These are phyloP conservation scores for Tinea pellionella DNA, from an alignment of 2,888 invertebrate species.

Conservation along the genomic window DNA sequence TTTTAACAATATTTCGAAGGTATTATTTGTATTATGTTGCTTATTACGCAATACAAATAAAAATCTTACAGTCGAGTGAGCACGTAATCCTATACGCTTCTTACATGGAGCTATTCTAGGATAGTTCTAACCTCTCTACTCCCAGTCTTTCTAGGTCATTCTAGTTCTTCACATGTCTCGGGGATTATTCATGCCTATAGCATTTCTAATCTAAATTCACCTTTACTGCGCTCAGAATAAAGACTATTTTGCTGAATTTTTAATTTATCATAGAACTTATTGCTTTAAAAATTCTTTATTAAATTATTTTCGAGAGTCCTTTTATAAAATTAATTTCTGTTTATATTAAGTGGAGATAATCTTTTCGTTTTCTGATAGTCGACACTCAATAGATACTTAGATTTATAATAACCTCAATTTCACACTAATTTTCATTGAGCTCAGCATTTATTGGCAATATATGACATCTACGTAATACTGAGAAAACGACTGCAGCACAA, in stretches of 20 bases:
- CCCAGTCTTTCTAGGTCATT: constrained; percentile 4
- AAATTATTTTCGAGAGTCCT: too few relatives aligned
- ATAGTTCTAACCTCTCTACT: neutral
- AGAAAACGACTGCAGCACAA: neutral
- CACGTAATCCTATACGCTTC: neutral
- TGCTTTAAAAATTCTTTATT: too few relatives aligned
- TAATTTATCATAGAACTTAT: too few relatives aligned
- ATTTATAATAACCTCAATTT: neutral
- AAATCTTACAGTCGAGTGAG: neutral
- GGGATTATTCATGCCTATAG: neutral
- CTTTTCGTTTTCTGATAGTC: too few relatives aligned
- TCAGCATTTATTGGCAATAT: neutral
- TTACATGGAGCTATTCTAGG: neutral
- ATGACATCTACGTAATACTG: neutral
- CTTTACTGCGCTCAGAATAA: neutral
- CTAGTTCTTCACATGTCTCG: neutral
- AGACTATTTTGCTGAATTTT: neutral
- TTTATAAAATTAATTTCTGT: too few relatives aligned
- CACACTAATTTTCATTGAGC: neutral
- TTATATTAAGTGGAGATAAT: too few relatives aligned
- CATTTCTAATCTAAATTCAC: neutral
- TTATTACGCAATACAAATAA: neutral
- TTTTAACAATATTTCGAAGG: too few relatives aligned
- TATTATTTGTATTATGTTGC: too few relatives aligned
- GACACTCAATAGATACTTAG: too few relatives aligned